phyloP scores from a whole-genome alignment of 2,888 invertebrate species.

The Drosophila tripunctata region DNA sequence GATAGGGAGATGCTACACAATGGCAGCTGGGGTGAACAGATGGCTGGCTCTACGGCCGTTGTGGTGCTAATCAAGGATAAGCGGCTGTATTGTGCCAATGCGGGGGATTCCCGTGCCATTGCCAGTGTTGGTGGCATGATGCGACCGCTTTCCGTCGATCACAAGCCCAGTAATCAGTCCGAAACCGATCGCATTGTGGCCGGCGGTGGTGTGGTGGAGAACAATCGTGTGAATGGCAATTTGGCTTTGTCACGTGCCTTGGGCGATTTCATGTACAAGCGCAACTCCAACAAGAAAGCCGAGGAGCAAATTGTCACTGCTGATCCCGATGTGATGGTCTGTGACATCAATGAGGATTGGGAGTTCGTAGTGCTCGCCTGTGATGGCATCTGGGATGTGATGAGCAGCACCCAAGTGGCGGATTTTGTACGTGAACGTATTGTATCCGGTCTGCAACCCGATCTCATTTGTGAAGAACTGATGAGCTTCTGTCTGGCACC shows the following conservation, averaged over 20 bases:
- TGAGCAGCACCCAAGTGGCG: constrained; percentile 96
- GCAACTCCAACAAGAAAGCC: constrained; percentile 91
- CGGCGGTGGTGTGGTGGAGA: constrained; percentile 98
- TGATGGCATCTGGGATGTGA: constrained; percentile 99
- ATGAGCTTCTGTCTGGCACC: constrained; percentile 98
- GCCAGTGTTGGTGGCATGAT: constrained; percentile 93
- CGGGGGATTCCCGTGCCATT: constrained; percentile 98
- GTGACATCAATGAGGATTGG: constrained; percentile 92
- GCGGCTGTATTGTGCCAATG: constrained; percentile 96
- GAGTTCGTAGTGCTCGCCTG: constrained; percentile 98
- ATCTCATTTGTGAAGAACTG: constrained; percentile 97
- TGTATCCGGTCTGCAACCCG: constrained; percentile 92
- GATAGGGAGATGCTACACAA: constrained; percentile 97
- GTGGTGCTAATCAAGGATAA: constrained; percentile 93
- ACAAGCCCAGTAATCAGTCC: constrained; percentile 95
- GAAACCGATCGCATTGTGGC: constrained; percentile 95
- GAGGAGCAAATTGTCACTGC: constrained; percentile 99
- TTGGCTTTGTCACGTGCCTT: constrained; percentile 97
- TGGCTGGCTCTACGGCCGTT: constrained; percentile 98
- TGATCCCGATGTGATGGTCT: constrained; percentile 94
- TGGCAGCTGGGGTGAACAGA: constrained; percentile 93
- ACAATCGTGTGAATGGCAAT: constrained; percentile 98
- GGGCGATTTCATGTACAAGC: constrained; percentile 98
- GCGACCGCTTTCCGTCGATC: constrained; percentile 92
- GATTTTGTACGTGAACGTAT: constrained; percentile 94